Percentiles rank a stretch among this genome's conserved stretches.
Evolutionary conservation across 2,113 vertebrate species (phyloP).

Genomic region (Bos javanicus): DNA sequence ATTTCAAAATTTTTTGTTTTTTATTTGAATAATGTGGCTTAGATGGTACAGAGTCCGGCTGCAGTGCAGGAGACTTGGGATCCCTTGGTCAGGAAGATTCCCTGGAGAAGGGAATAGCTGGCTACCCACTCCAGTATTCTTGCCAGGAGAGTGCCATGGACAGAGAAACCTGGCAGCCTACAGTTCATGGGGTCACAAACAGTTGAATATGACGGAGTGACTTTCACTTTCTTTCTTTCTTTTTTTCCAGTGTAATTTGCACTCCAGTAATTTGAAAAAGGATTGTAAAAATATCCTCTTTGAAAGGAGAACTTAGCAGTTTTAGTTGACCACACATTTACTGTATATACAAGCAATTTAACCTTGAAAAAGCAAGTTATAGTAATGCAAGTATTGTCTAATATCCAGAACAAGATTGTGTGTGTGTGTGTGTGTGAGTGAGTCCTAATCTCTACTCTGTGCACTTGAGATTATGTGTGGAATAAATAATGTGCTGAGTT

Average conservation of each 20-base stretch:
- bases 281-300: neutral
- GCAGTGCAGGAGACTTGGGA: neutral
- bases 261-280: neutral
- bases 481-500: neutral
- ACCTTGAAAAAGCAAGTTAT: neutral
- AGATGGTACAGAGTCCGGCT: neutral
- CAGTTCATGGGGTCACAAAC: neutral
- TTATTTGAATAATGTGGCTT: neutral
- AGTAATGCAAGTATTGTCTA: neutral
- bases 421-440: neutral
- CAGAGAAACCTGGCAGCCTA: accelerated
- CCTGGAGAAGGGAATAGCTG: neutral
- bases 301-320: neutral
- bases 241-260: neutral
- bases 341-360: neutral
- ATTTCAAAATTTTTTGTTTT: neutral
- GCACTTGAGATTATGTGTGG: neutral
- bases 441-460: neutral
- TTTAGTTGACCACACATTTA: neutral
- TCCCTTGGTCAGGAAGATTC: neutral
- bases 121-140: neutral
- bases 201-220: neutral
- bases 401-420: neutral
- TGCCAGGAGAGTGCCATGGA: neutral
- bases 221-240: neutral